phyloP scores from a whole-genome alignment of 2,113 vertebrate species.

The Oceanites oceanicus region DNA sequence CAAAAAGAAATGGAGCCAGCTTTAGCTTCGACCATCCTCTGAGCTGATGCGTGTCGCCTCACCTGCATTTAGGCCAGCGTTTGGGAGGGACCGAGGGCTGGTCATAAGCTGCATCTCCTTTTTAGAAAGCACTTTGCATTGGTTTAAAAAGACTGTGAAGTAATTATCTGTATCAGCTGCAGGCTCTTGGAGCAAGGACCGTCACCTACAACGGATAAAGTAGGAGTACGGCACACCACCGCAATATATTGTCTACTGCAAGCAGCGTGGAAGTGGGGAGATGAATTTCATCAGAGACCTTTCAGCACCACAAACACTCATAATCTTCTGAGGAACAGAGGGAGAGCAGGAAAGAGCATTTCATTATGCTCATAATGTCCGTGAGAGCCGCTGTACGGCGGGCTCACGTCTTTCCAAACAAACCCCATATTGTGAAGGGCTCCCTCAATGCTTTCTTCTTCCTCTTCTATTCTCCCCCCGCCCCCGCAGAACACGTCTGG shows the following conservation, averaged over 20 bases:
- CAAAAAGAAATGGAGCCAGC: background rate
- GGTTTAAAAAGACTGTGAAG: background rate
- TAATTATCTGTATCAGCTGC: background rate
- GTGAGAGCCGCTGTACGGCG: background rate
- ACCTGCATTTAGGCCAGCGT: background rate
- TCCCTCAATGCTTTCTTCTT: background rate
- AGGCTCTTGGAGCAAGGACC: background rate
- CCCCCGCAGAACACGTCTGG: background rate
- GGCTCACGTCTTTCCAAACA: conserved; percentile 11
- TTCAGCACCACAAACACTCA: background rate
- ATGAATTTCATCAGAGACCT: background rate
- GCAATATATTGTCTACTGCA: fast-evolving
- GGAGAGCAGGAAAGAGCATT: background rate
- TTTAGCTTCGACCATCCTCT: background rate
- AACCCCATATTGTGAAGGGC: background rate
- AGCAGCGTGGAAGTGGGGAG: background rate
- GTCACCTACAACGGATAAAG: background rate
- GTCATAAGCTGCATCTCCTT: background rate
- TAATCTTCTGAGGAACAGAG: background rate
- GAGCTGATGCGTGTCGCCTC: background rate
- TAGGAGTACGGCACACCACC: fast-evolving
- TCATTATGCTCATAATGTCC: background rate
- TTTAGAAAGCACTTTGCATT: background rate
- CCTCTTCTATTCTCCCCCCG: background rate
- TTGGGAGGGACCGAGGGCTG: background rate